Conservation (phyloP, 2,113 vertebrate species). For the Egretta garzetta region DNA sequence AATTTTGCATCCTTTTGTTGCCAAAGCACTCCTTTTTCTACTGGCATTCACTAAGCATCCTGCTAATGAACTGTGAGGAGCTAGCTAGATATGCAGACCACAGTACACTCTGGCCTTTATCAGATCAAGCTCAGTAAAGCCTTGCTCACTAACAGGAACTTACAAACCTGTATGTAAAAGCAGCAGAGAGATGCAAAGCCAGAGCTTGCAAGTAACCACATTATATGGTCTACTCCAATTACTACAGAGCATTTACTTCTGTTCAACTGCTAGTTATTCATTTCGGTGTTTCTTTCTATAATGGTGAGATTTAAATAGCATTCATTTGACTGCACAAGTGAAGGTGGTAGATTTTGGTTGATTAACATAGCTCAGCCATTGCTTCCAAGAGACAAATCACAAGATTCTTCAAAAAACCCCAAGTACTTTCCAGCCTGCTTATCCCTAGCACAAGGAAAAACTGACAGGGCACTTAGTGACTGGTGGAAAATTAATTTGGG, state of each 20-base stretch:
- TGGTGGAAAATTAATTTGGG: conserved; percentile 76
- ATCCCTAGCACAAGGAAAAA: conserved; percentile 6
- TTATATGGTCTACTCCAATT: neutral
- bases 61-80: neutral
- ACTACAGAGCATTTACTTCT: neutral
- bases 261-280: neutral
- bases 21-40: neutral
- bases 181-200: neutral
- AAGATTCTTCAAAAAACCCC: neutral
- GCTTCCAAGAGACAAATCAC: neutral
- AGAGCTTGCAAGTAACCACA: neutral
- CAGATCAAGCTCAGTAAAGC: neutral
- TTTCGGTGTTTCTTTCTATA: neutral
- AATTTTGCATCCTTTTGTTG: neutral
- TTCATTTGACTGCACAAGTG: neutral
- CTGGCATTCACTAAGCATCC: neutral
- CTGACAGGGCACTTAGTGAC: conserved; percentile 49
- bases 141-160: neutral
- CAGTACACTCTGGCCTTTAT: rapidly evolving
- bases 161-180: neutral
- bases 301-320: neutral
- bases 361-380: neutral
- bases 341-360: neutral
- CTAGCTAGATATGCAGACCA: neutral
- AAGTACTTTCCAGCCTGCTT: neutral